Conservation (phyloP, 2,888 invertebrate species). For the Eucriotettix oculatus region DNA sequence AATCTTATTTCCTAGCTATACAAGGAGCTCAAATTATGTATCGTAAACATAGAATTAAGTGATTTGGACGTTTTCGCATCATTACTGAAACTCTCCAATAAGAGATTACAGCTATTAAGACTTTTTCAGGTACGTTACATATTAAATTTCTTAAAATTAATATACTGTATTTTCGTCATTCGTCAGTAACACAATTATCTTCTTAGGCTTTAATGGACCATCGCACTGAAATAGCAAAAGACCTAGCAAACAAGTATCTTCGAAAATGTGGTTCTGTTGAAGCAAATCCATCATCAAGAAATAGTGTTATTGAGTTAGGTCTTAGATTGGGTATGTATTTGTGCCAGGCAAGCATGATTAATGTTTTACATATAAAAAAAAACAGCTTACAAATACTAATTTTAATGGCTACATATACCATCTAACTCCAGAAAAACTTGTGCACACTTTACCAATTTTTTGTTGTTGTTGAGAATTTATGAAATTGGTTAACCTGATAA, state of each 20-base stretch:
- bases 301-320: constrained; percentile 13
- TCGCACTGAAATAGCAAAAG: constrained; percentile 37
- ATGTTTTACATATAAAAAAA: background rate
- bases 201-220: constrained; percentile 42
- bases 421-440: background rate
- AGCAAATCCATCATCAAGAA: constrained; percentile 2
- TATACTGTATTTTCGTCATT: background rate
- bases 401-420: background rate
- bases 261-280: constrained; percentile 10
- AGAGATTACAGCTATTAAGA: constrained; percentile 47
- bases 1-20: constrained; percentile 37
- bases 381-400: background rate
- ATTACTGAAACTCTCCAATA: constrained; percentile 49
- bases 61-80: constrained; percentile 51
- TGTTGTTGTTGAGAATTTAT: no score
- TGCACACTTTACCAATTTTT: no score
- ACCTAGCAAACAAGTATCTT: constrained; percentile 14
- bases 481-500: no score
- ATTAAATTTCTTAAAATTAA: background rate
- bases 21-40: constrained; percentile 47
- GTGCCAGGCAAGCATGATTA: background rate
- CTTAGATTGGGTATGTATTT: constrained; percentile 14
- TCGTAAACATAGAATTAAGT: constrained; percentile 50
- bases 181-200: background rate
- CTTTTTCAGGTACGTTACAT: constrained; percentile 44